Percentiles rank a stretch among this genome's conserved stretches.
These are phyloP conservation scores for Phylloscopus collybita DNA, from an alignment of 2,797 vertebrate genomes.

Conservation along the genomic window DNA sequence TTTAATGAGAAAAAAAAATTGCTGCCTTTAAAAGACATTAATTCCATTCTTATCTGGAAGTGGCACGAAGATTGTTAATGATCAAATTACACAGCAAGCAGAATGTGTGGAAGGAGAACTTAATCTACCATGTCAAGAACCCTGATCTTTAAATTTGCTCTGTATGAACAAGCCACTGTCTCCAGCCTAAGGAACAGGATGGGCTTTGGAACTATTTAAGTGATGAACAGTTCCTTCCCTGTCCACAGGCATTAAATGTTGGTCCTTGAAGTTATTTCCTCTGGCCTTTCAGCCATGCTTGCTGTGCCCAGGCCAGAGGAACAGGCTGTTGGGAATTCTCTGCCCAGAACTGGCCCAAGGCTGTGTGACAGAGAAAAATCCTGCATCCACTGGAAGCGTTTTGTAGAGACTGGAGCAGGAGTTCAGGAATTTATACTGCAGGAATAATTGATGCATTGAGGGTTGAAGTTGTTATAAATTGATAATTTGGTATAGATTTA, in stretches of 20 bases:
- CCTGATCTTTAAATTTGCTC: background rate
- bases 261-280: background rate
- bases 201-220: background rate
- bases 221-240: background rate
- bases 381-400: fast-evolving
- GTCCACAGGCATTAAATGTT: background rate
- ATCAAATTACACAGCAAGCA: background rate
- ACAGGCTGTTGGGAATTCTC: background rate
- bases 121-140: background rate
- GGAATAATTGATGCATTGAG: background rate
- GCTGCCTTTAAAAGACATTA: background rate
- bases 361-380: background rate
- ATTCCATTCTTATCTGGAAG: background rate
- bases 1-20: background rate
- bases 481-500: background rate
- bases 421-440: background rate
- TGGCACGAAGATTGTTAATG: background rate
- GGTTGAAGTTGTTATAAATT: background rate
- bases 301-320: background rate
- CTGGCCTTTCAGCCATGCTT: background rate
- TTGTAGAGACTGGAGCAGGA: background rate
- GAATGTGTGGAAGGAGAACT: background rate
- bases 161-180: background rate
- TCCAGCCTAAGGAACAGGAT: background rate
- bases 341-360: background rate